Base-by-base conservation (phyloP, 2,113 vertebrate genomes). In the Lota lota region DNA sequence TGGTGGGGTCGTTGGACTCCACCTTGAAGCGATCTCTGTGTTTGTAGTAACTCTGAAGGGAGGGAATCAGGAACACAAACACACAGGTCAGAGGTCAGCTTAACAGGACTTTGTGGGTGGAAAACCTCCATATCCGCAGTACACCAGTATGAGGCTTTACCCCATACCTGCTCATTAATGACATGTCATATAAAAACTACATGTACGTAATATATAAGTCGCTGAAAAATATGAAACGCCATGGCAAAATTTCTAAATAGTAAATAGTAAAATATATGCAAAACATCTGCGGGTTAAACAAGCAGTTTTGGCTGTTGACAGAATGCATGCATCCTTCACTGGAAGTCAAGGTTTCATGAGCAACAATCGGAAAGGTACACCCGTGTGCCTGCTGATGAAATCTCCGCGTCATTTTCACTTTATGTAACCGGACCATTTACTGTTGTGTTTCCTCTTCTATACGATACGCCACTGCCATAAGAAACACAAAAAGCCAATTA, bases 1-100 rank as follows among this genome's bases (percentile, higher is more conserved):
- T 81, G 11, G 70, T 85, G 33, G 95, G 92, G 50, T 96, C 92
- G 85, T 99, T 99, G 60, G 91, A 80, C 77, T 95, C 93, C 73
- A 99, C 93, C 0, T 84, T 94, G 88, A 95, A 99, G 74, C 94
- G 80, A 5, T 84, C 65, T 79, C 40, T 89, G 72, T 97, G 92
- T 56, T 90, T 87, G 10, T 79, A 17, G 79, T 95, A 98, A 79
- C 95, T 95, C 97, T 99, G 79, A 1, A 47, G 40, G 40, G 40
- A 20, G 67, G 60, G 21, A 86, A 54, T 6, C 56, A 80, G 83
- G 77, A 63, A 77, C 53, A 56, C 17, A n/a, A 66, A 57, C 58
- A 1, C 6, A 16, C 14, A 19, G 18, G 60, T 75, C 14, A 79
- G 64, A 69, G 11, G 57, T 60, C 56, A 68, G n/a, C 14, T 19